These are phyloP conservation scores for Paedocypris micromegethes DNA, from an alignment of 2,797 vertebrate genomes.

Conservation along the genomic window DNA sequence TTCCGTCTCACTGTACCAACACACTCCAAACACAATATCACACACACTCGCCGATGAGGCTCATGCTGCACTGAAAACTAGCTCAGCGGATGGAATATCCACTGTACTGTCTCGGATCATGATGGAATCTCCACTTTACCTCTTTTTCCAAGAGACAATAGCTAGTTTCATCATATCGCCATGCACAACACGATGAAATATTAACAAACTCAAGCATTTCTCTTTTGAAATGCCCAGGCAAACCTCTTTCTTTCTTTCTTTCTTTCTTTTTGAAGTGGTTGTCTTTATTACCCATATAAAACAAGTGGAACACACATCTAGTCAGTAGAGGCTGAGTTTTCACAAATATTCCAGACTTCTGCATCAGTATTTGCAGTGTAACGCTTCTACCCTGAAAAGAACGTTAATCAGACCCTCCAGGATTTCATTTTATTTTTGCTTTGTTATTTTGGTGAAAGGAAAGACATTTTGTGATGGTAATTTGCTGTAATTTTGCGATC, in stretches of 20 bases:
- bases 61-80: slow-evolving; percentile 71
- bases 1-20: slow-evolving; percentile 20
- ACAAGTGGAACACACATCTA: slow-evolving; percentile 36
- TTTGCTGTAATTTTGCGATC: no score
- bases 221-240: slow-evolving; percentile 55
- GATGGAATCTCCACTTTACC: slow-evolving; percentile 49
- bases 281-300: slow-evolving; percentile 35
- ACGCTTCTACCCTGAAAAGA: neutral
- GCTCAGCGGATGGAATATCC: slow-evolving; percentile 44
- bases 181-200: slow-evolving; percentile 59
- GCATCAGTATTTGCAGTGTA: neutral
- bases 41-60: neutral
- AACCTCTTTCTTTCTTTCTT: slow-evolving; percentile 55
- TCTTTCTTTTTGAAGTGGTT: slow-evolving; percentile 36
- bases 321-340: slow-evolving; percentile 30
- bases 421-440: neutral
- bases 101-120: slow-evolving; percentile 48
- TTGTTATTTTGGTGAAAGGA: no score
- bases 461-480: no score
- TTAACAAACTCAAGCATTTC: slow-evolving; percentile 57
- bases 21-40: slow-evolving; percentile 6
- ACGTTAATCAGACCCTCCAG: neutral
- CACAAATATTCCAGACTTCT: slow-evolving; percentile 1
- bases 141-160: slow-evolving; percentile 39
- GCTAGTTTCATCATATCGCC: slow-evolving; percentile 57